Evolutionary conservation across 2,888 invertebrate genomes (phyloP), one percentile per base, ranked within the genome.

Genomic region (Agrenia bidenticulata): DNA sequence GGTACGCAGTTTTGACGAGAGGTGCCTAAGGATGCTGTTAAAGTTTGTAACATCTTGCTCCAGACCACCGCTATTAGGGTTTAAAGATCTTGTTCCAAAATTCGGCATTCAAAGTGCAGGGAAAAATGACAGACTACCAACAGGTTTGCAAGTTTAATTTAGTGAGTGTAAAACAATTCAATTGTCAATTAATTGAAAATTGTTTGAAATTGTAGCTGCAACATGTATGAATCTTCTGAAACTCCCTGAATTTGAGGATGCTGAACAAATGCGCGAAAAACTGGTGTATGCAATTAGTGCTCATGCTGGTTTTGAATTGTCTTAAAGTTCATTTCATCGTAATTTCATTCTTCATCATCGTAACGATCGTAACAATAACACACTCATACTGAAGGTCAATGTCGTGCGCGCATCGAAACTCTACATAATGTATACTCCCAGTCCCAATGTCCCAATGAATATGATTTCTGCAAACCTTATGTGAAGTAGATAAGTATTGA

Each of bases 1-100:
- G 42, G 85, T 97, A 9, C 85, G 87, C 62, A 84, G 85, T 53
- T 94, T 98, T 79, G 87, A 86, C 59, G 93, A 94, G 80, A 83
- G 85, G 61, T 92, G 95, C 80, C 87, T 89, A 69, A 84, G 94
- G 66, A 90, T 92, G 78, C 82, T 99, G 60, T 83, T 99, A 9
- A 96, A 96, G 82, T 99, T 99, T 82, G 97, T 98, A 49, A 99
- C 99, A 1, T 95, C 96, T 79, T 98, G 98, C 79, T 98, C 98
- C 0, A 82, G 97, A 66, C 95, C 98, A 2, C 99, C 99, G 0
- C 83, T 99, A 26, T 83, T 99, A 45, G 99, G 99, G 1, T 99
- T 99, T 79, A 95, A 94, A 86, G 95, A 94, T 79, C 77, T 77
- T 45, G 61, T 71, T 9, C 70, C 99, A 13, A 89, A 94, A 1